These are phyloP conservation scores for Teleopsis dalmanni DNA, from an alignment of 1,140 invertebrate genomes.

Conservation along the genomic window DNA sequence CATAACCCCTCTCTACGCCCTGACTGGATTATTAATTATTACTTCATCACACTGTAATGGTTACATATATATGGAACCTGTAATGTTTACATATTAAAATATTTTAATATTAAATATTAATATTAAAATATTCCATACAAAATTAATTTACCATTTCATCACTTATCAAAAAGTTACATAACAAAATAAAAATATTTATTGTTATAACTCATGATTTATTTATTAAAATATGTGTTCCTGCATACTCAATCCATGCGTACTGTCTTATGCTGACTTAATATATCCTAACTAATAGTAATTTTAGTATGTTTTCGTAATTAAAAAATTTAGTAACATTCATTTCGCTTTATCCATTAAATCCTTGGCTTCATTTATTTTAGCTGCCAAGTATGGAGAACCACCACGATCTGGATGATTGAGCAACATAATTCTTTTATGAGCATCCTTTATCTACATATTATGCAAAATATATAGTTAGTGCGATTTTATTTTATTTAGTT, in stretches of 20 bases:
- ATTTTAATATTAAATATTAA: too few species aligned
- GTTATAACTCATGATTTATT: too few species aligned
- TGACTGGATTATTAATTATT: too few species aligned
- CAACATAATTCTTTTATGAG: slow-evolving; percentile 93
- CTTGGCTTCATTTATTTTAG: slow-evolving; percentile 99
- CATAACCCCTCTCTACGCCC: too few species aligned
- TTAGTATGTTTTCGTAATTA: neutral
- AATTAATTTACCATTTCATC: too few species aligned
- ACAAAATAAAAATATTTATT: neutral
- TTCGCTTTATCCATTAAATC: slow-evolving; percentile 71
- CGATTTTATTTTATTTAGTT: neutral
- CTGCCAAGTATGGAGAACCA: slow-evolving; percentile 92
- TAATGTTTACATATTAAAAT: too few species aligned
- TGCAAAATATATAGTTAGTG: neutral
- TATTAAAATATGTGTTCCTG: too few species aligned
- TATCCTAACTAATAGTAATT: neutral
- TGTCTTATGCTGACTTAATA: neutral
- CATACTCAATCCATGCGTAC: too few species aligned
- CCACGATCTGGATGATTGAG: slow-evolving; percentile 96
- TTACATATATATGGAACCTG: too few species aligned
- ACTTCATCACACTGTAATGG: too few species aligned
- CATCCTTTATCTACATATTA: slow-evolving; percentile 63
- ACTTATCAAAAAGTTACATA: too few species aligned
- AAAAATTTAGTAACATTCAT: slow-evolving; percentile 11
- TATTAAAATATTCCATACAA: too few species aligned